These are phyloP conservation scores for Autographa gamma DNA, from an alignment of 2,888 invertebrate genomes.

Conservation along the genomic window DNA sequence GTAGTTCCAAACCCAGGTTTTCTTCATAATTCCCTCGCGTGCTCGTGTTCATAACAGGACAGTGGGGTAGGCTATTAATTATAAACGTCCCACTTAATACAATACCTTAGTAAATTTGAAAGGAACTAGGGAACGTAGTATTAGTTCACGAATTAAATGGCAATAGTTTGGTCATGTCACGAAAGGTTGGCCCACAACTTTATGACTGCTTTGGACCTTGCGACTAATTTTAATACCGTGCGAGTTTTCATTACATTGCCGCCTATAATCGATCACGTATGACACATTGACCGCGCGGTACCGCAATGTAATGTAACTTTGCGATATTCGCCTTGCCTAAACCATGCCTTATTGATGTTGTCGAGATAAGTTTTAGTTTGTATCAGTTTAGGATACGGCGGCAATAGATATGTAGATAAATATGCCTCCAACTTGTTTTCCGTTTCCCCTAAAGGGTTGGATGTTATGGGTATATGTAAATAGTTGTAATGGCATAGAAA, in stretches of 20 bases:
- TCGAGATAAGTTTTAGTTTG: slow-evolving; percentile 42
- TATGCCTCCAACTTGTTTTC: slow-evolving; percentile 8
- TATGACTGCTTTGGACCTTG: too few relatives aligned
- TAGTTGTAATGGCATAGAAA: slow-evolving; percentile 1
- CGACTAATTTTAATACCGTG: too few relatives aligned
- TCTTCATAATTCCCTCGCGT: slow-evolving; percentile 59
- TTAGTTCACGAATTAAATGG: slow-evolving; percentile 51
- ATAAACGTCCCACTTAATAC: slow-evolving; percentile 65
- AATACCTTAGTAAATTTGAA: slow-evolving; percentile 36
- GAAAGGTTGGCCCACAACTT: slow-evolving; percentile 33
- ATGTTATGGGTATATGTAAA: slow-evolving; percentile 7
- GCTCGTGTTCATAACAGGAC: slow-evolving; percentile 63
- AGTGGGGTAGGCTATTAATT: slow-evolving; percentile 67
- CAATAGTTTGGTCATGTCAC: slow-evolving; percentile 50
- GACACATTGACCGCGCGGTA: too few relatives aligned
- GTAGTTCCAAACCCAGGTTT: slow-evolving; percentile 46
- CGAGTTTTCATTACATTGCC: too few relatives aligned
- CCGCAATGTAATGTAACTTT: too few relatives aligned
- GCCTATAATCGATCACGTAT: too few relatives aligned
- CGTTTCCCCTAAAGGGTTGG: slow-evolving; percentile 5
- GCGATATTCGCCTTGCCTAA: too few relatives aligned
- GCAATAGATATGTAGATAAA: slow-evolving; percentile 23
- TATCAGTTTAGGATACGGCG: slow-evolving; percentile 23
- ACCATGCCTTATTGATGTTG: slow-evolving; percentile 16
- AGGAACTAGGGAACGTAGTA: slow-evolving; percentile 26